Base-by-base conservation (phyloP, 2,888 invertebrate species). In the Protonemura montana region DNA sequence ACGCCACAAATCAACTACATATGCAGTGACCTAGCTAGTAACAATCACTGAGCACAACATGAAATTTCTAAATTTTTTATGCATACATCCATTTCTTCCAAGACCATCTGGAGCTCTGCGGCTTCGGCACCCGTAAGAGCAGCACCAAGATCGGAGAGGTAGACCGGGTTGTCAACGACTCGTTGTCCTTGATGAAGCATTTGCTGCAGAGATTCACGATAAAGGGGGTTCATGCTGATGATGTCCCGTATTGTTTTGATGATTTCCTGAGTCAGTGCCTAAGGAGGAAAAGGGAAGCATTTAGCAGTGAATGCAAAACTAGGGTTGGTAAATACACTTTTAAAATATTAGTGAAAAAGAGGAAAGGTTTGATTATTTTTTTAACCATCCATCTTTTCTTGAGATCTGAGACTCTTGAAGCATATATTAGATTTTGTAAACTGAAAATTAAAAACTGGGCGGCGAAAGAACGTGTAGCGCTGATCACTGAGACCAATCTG, bases 181-280 rank as follows among this genome's bases (percentile, higher is more conserved):
- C 98, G 94, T 91, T 98, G 98, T 0, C 98, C 98, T 90, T 98
- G 98, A 89, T 98, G 98, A 89, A 99, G 93, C 95, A 99, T 98
- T 92, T 99, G 98, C 90, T 98, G 98, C n/a, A 99, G 94, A 85
- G 98, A 98, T 91, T 99, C 99, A 88, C 98, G 95, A 91, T 99
- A 99, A 87, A 99, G 92, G 0, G 99, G 98, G 94, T 99, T 99
- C 93, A 99, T 94, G 88, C 97, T 97, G 88, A 99, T 98, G 87
- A 99, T 98, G 92, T 99, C 99, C 86, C 98, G 93, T 88, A 99
- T 98, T 0, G 99, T 99, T 92, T 99, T 98, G 82, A 99, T 98
- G 87, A 99, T 95, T 93, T 99, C 99, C 91, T 98, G 98, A 0
- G 98, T 98, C 86, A 98, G 91, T 0, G 99, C 99, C 94, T 94